phyloP scores from a whole-genome alignment of 2,888 invertebrate genomes.

The Anthrax anthrax region DNA sequence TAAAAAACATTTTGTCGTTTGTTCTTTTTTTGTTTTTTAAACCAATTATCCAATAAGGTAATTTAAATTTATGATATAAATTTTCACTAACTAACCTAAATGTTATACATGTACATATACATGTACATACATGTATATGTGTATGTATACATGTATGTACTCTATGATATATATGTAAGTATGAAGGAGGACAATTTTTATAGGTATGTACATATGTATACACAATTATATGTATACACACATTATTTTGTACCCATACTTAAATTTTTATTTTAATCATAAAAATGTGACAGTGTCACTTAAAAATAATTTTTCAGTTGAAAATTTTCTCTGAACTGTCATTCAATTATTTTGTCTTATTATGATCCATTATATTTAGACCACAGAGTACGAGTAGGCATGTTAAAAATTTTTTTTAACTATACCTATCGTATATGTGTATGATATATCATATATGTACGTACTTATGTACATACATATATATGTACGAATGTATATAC shows the following conservation, averaged over 20 bases:
- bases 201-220: neutral
- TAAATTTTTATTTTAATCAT: neutral
- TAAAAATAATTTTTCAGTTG: slow-evolving; percentile 5
- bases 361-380: neutral
- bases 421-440: too few relatives aligned
- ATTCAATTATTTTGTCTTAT: slow-evolving; percentile 4
- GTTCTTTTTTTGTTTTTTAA: neutral
- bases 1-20: too few relatives aligned
- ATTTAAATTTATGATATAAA: slow-evolving; percentile 1
- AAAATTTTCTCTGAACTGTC: slow-evolving; percentile 7
- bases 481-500: too few relatives aligned
- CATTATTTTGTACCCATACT: neutral
- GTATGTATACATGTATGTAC: too few relatives aligned
- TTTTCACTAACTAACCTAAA: slow-evolving; percentile 3
- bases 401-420: too few relatives aligned
- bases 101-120: neutral
- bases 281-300: neutral
- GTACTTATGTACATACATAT: too few relatives aligned
- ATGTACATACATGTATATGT: too few relatives aligned
- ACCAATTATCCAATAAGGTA: slow-evolving; percentile 7
- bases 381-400: neutral
- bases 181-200: too few relatives aligned
- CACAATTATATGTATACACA: neutral
- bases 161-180: too few relatives aligned
- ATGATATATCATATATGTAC: too few relatives aligned